Conservation (phyloP, 1,140 invertebrate genomes). For the Globodera ellingtonae region DNA sequence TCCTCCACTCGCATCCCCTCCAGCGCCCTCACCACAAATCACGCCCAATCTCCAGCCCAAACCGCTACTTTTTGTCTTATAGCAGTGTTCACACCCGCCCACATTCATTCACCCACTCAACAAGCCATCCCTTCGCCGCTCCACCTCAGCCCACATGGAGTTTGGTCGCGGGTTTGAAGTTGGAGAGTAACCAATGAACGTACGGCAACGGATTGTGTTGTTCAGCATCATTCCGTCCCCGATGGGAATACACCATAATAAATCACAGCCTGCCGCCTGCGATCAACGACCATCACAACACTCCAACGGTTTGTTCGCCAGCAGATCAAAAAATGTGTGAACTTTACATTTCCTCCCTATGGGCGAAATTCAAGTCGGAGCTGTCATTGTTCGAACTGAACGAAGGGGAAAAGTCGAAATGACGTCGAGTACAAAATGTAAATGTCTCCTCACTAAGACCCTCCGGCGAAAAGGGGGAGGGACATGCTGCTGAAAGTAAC, state of each 20-base stretch:
- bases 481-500: not conserved
- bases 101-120: not conserved
- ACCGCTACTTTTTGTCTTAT: not conserved
- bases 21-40: not conserved
- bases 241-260: not conserved
- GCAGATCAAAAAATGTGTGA: not conserved
- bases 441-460: no score
- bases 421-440: no score
- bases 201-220: not conserved
- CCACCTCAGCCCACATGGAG: no score
- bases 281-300: not conserved
- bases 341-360: no score
- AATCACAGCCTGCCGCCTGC: not conserved
- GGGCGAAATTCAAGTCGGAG: no score
- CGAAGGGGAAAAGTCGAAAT: no score
- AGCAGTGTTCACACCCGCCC: no score
- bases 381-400: no score
- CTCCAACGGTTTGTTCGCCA: not conserved
- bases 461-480: no score
- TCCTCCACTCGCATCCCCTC: not conserved
- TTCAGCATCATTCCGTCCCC: not conserved
- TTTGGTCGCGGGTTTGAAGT: not conserved
- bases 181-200: not conserved
- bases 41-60: no score
- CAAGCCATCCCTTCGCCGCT: not conserved